Base-by-base conservation (phyloP, 2,797 vertebrate species). In the Lateolabrax maculatus region DNA sequence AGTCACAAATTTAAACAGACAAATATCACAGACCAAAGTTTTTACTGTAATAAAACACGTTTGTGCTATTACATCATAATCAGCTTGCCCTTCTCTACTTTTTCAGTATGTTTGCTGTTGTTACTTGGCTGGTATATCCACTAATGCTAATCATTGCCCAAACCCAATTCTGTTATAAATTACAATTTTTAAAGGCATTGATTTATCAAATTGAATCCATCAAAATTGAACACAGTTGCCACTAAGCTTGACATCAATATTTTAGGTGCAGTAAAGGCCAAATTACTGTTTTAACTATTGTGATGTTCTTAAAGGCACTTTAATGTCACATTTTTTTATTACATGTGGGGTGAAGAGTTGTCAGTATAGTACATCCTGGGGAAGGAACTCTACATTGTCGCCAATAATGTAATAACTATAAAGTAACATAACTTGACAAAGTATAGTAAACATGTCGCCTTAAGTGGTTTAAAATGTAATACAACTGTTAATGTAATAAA, bases 301-400 rank as follows among this genome's bases (percentile, higher is more conserved):
- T 49, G 55, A 73, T 80, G 65, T 48, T 67, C 72, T 81, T 72
- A 87, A 91, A 91, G 88, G 92, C 88, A 91, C 87, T 88, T 91
- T n/a, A 48, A 25, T 31, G 23, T 76, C 58, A 65, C 25, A 37
- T 63, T 64, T 48, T n/a, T 52, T 41, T n/a, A 56, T 52, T 25
- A 19, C n/a, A 53, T n/a, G 43, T 29, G 58, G 29, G 58, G 53
- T 37, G 61, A 25, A 68, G 29, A 51, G 23, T 8, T 71, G 46
- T 66, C 48, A n/a, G 31, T 44, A 53, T 43, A 71, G 41, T 62
- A 67, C 49, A 67, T 52, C 29, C 36, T 27, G 64, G 80, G 34
- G 13, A 23, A 49, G 53, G n/a, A 57, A 53, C 19, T 77, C 11
- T 27, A 57, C 7, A 36, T 36, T 34, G 12, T 10, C 27, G 23